Base-by-base conservation (phyloP, 2,113 vertebrate species). In the Alethe diademata region DNA sequence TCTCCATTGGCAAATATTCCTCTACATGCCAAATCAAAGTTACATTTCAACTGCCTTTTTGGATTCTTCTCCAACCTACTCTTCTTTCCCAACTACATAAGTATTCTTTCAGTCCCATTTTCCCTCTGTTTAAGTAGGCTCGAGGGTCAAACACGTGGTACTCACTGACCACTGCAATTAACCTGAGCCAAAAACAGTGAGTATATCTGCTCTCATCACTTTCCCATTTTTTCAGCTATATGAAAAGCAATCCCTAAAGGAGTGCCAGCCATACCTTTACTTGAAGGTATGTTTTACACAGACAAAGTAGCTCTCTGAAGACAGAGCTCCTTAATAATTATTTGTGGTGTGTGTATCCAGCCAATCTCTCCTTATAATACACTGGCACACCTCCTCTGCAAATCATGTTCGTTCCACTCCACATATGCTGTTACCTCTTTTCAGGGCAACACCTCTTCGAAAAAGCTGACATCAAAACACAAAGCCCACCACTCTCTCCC, bases 71-170 rank as follows among this genome's bases (percentile, higher is more conserved):
- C 74, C 16, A 62, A 26, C 71, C 28, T 48, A 35, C 53, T 78
- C 62, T 43, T 74, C 78, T 67, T 93, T 60, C 67, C 71, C 67
- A 94, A 1, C 13, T 36, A 15, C 9, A 0, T 36, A 88, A 50
- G 48, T 19, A n/a, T 13, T 28, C 57, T 14, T 56, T 33, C 48
- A n/a, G 15, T 45, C 11, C 69, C 62, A 50, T 60, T 71, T 40
- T 26, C 35, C 14, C 18, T 43, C 35, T 70, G 40, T 66, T 78
- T 53, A 73, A 85, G 45, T 6, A 62, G 24, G n/a, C 53, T 48
- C 31, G 65, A n/a, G 28, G 35, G 57, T 6, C 70, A 45, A 79
- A 62, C 50, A 48, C 0, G 0, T 4, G 11, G 20, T 7, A 51
- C 42, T 29, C 42, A 58, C 5, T 24, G 82, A 80, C 64, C 58